Conservation (phyloP, 2,888 invertebrate species). For the Ligdia adustata region DNA sequence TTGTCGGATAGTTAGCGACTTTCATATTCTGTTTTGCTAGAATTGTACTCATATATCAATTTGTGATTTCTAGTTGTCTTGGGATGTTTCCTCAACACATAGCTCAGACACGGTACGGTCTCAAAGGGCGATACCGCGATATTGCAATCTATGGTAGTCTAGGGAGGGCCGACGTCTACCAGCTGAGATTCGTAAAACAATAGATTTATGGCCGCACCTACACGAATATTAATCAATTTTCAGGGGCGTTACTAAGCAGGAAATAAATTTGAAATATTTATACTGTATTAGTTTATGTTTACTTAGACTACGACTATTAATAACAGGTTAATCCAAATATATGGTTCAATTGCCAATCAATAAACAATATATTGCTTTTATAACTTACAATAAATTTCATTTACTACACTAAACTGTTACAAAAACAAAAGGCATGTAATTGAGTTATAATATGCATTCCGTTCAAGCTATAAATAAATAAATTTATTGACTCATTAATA, state of each 20-base stretch:
- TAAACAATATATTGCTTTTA: no score
- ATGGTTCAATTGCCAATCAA: no score
- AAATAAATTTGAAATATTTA: conserved; percentile 4
- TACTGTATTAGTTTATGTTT: no score
- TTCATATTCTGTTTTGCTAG: conserved; percentile 1
- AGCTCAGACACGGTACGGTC: conserved; percentile 48
- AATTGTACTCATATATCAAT: not conserved
- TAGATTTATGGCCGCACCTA: conserved; percentile 71
- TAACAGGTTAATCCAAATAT: no score
- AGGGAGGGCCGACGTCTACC: conserved; percentile 59
- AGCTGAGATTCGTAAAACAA: conserved; percentile 74
- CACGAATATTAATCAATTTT: conserved; percentile 69
- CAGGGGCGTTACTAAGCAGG: conserved; percentile 9
- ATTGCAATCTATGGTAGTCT: conserved; percentile 77
- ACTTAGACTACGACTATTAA: no score
- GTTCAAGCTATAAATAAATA: no score
- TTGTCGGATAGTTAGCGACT: not conserved
- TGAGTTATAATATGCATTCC: no score
- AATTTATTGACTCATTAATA: no score
- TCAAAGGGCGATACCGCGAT: conserved; percentile 58
- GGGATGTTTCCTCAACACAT: conserved; percentile 24
- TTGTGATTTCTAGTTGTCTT: conserved; percentile 24
- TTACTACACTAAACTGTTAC: no score
- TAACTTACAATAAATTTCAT: no score
- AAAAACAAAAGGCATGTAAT: no score